Conservation (phyloP, 2,113 vertebrate species). For the Tachycineta bicolor region DNA sequence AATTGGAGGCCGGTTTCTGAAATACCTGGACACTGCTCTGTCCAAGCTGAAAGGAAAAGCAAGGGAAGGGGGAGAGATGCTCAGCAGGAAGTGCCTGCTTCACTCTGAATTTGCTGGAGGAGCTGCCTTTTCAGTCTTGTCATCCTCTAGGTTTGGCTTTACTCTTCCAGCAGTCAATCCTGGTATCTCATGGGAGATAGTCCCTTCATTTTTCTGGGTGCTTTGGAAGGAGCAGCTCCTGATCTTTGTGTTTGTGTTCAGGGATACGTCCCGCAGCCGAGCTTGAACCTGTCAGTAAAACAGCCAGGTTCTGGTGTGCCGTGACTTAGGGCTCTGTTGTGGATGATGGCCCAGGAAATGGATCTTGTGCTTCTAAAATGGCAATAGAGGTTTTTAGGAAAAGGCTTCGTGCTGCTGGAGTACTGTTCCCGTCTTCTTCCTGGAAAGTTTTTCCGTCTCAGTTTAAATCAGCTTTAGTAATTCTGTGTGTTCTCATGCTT, state of each 20-base stretch:
- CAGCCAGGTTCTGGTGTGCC: background rate
- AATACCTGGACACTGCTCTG: background rate
- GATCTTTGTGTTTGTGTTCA: background rate
- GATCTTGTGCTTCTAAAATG: background rate
- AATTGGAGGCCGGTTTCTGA: background rate
- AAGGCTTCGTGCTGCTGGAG: background rate
- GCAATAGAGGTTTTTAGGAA: background rate
- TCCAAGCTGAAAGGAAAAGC: background rate
- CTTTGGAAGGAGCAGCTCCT: background rate
- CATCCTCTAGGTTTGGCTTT: background rate
- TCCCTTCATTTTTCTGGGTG: background rate
- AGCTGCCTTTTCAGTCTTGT: background rate
- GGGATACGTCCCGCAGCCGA: background rate
- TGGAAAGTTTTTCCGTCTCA: background rate
- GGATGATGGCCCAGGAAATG: background rate
- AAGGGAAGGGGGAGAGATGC: background rate
- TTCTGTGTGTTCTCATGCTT: background rate
- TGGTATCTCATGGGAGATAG: background rate
- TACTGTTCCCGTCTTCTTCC: background rate
- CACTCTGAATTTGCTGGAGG: accelerated
- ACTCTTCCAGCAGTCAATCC: background rate
- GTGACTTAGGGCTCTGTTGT: background rate
- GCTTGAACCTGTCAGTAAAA: background rate
- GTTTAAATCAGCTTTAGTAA: background rate
- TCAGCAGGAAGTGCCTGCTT: accelerated